Conservation (phyloP, 2,888 invertebrate genomes). For the Eristalis arbustorum region DNA sequence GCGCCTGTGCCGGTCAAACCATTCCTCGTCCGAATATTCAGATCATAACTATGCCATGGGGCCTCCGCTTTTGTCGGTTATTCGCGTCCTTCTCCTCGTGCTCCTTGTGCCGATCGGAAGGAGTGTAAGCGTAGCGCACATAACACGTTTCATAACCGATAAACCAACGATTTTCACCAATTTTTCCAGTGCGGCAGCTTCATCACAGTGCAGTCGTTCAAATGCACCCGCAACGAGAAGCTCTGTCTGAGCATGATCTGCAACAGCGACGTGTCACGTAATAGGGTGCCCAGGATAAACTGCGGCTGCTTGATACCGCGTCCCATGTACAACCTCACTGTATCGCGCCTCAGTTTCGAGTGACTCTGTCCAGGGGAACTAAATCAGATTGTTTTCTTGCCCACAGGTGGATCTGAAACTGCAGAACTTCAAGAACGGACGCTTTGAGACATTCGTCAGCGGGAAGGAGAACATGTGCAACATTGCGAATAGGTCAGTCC, state of each 20-base stretch:
- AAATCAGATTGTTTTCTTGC: background rate
- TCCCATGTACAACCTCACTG: conserved; percentile 23
- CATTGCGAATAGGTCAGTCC: background rate
- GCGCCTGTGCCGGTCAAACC: conserved; percentile 30
- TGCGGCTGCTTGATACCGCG: conserved; percentile 35
- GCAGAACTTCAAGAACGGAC: background rate
- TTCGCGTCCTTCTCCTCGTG: background rate
- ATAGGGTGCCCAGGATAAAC: conserved; percentile 30
- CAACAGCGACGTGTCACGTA: conserved; percentile 10
- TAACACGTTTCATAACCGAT: conserved; percentile 26
- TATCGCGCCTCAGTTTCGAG: background rate
- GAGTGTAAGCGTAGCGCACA: conserved; percentile 34
- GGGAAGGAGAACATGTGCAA: conserved; percentile 13
- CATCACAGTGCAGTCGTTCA: conserved; percentile 26
- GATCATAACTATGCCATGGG: conserved; percentile 39
- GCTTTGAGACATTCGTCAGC: conserved; percentile 10
- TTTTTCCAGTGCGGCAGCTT: conserved; percentile 23
- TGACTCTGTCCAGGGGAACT: background rate
- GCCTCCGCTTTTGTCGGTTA: background rate
- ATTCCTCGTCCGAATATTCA: conserved; percentile 35
- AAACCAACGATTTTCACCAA: conserved; percentile 25
- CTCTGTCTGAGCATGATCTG: conserved; percentile 40
- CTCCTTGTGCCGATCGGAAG: background rate
- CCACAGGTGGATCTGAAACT: conserved; percentile 17
- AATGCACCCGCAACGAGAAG: conserved; percentile 11